Percentiles rank a stretch among this genome's conserved stretches.
Evolutionary conservation across 2,113 vertebrate species (phyloP).

Genomic region (Oceanites oceanicus): DNA sequence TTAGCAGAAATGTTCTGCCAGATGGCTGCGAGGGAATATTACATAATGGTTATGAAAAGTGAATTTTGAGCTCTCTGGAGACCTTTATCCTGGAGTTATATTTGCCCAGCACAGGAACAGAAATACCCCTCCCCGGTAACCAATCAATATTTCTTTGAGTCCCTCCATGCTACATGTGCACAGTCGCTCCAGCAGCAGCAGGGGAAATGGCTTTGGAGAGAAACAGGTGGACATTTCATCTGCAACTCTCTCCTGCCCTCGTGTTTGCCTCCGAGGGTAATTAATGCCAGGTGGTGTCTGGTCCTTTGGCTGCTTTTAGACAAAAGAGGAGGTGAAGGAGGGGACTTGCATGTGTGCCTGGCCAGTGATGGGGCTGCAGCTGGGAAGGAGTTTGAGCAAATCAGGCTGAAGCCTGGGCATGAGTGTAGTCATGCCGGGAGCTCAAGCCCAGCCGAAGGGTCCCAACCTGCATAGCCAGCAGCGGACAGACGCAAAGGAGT

Average conservation of each 20-base stretch:
- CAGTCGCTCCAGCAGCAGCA: neutral
- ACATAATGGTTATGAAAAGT: conserved; percentile 14
- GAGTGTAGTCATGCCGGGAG: fast-evolving
- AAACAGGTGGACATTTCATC: neutral
- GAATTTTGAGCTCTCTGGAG: conserved; percentile 8
- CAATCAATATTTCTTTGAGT: neutral
- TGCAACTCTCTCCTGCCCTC: neutral
- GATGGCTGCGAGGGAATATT: neutral
- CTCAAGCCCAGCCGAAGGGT: neutral
- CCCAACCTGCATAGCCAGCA: neutral
- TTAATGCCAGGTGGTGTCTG: fast-evolving
- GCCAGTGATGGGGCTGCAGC: neutral
- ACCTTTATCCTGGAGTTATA: neutral
- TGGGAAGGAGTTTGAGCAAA: neutral
- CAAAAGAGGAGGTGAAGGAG: neutral
- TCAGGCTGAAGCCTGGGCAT: neutral
- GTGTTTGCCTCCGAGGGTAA: neutral
- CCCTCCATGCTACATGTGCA: fast-evolving
- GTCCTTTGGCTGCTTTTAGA: neutral
- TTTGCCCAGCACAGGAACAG: neutral
- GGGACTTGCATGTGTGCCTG: neutral
- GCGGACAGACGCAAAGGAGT: neutral
- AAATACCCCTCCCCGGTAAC: fast-evolving
- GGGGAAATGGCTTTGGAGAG: neutral
- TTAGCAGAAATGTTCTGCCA: conserved; percentile 28